Conservation (phyloP, 53 echinoderm and acorn worm species). For the Paelopatides confundens region DNA sequence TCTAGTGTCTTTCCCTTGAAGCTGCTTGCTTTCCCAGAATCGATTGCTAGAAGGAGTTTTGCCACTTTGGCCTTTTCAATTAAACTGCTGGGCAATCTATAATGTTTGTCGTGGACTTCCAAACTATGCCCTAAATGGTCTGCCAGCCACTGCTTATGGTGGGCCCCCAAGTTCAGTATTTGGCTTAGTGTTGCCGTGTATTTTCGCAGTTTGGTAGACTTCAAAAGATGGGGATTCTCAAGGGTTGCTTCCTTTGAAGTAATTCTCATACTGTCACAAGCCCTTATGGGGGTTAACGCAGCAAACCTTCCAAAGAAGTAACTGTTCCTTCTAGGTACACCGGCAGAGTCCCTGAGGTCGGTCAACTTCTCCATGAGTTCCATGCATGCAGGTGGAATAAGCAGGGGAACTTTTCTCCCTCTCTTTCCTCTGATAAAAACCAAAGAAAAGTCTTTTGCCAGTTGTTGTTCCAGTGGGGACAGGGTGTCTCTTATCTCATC, state of each 20-base stretch:
- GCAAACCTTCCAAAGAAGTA: conserved; percentile 60
- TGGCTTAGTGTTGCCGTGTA: conserved; percentile 65
- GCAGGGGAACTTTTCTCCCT: conserved; percentile 39
- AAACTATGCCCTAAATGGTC: conserved; percentile 52
- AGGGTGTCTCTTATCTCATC: no score
- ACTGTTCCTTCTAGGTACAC: conserved; percentile 36
- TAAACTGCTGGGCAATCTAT: conserved; percentile 34
- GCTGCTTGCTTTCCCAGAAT: conserved; percentile 38
- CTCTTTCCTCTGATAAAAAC: not conserved
- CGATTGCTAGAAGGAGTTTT: conserved; percentile 66
- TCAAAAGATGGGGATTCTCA: conserved; percentile 56
- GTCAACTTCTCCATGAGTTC: conserved; percentile 8
- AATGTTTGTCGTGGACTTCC: conserved; percentile 50
- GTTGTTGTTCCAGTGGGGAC: no score
- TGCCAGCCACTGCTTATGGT: conserved; percentile 61
- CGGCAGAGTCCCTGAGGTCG: conserved; percentile 12
- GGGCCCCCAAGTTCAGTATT: conserved; percentile 41
- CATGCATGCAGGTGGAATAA: conserved; percentile 59
- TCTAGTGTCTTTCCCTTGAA: conserved; percentile 55
- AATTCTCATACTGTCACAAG: conserved; percentile 49
- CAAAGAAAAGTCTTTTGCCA: not conserved
- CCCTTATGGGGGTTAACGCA: conserved; percentile 38
- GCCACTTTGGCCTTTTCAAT: conserved; percentile 64
- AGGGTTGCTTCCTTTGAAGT: conserved; percentile 52
- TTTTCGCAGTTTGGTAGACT: conserved; percentile 61